Conservation (phyloP, 2,797 vertebrate species). For the Orientallactaga sibirica region DNA sequence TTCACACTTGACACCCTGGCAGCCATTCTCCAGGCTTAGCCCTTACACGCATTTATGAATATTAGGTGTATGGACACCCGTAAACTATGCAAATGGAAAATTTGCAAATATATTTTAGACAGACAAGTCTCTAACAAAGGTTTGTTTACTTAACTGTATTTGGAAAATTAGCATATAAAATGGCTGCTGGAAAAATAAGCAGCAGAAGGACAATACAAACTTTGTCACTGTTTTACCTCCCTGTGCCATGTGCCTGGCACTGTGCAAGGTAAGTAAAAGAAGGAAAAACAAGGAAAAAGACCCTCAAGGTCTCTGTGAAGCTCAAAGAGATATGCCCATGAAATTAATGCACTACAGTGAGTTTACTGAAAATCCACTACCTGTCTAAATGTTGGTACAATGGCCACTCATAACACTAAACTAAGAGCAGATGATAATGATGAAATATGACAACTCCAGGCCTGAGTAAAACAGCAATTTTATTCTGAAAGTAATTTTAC, state of each 20-base stretch:
- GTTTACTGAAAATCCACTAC: constrained; percentile 24
- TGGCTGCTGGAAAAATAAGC: constrained; percentile 58
- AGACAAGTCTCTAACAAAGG: constrained; percentile 44
- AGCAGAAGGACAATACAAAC: constrained; percentile 44
- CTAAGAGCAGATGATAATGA: constrained; percentile 11
- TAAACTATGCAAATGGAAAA: constrained; percentile 34
- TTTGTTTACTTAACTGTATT: constrained; percentile 52
- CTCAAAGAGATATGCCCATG: background rate
- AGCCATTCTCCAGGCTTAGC: constrained; percentile 10
- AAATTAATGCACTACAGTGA: constrained; percentile 34
- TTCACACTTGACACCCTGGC: background rate
- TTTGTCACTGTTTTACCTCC: constrained; percentile 40
- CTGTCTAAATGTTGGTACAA: background rate
- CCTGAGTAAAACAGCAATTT: constrained; percentile 19
- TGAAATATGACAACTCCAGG: background rate
- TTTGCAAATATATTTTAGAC: constrained; percentile 47
- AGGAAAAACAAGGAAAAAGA: constrained; percentile 10
- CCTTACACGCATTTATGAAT: background rate
- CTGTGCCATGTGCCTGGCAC: background rate
- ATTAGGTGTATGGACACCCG: background rate
- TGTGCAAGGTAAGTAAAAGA: constrained; percentile 25
- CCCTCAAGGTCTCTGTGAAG: background rate
- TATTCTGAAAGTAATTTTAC: constrained; percentile 51
- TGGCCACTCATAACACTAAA: background rate
- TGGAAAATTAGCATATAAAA: constrained; percentile 56